Evolutionary conservation across 2,113 vertebrate genomes (phyloP).

Genomic region (Seriola rivoliana): DNA sequence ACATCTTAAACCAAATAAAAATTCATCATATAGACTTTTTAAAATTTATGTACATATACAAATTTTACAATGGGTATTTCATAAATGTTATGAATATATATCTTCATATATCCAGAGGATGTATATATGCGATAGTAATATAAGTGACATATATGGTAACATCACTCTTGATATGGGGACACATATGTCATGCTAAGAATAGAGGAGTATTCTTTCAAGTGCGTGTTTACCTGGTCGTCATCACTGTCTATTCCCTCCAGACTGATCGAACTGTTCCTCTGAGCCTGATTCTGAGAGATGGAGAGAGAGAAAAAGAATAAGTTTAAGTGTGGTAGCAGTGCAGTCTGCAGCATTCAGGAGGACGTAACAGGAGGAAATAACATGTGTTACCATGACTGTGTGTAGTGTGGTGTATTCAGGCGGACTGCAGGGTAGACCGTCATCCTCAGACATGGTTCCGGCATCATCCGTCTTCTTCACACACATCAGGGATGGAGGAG

Average conservation of each 20-base stretch:
- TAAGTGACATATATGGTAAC: no score
- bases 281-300: slow-evolving; percentile 72
- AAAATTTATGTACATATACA: no score
- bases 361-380: not conserved
- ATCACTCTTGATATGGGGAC: no score
- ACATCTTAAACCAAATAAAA: no score
- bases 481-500: slow-evolving; percentile 81
- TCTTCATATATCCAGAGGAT: no score
- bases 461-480: slow-evolving; percentile 83
- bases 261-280: slow-evolving; percentile 86
- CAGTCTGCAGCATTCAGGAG: not conserved
- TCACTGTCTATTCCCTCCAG: slow-evolving; percentile 88
- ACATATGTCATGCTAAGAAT: no score
- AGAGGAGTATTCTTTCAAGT: not conserved
- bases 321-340: not conserved
- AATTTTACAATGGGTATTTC: no score
- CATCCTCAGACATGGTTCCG: slow-evolving; percentile 85
- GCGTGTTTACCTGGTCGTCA: slow-evolving; percentile 87
- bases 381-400: slow-evolving; percentile 67
- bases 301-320: not conserved
- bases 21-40: no score
- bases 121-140: no score
- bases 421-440: slow-evolving; percentile 86
- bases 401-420: slow-evolving; percentile 82
- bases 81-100: no score